Base-by-base conservation (phyloP, 2,888 invertebrate species). In the Amphimallon solstitiale region DNA sequence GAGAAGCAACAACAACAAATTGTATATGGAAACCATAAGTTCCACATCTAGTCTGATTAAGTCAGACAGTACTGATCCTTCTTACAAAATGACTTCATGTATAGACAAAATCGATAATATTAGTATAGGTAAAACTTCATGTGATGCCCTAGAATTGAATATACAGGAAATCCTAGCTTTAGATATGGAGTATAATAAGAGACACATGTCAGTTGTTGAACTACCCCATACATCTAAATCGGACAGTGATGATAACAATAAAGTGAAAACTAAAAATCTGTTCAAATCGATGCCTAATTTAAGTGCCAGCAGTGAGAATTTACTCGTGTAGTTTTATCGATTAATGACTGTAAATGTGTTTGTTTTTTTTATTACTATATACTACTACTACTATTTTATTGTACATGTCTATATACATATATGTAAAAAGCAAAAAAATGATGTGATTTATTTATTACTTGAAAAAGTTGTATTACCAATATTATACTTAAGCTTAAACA, bases 211-310 rank as follows among this genome's bases (percentile, higher is more conserved):
- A 65, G 77, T 78, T 70, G 75, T 75, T 66, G 75, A 75, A 66
- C 70, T 78, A 68, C 77, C 77, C 59, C 72, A 72, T 70, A 71
- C 75, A 52, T 70, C 75, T 62, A 80, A 79, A 78, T 76, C 79
- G 77, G 78, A 77, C 37, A 70, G 51, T 60, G 76, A 75, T 70
- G 76, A 75, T 70, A 68, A 56, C 54, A 75, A 75, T 68, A 74
- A 75, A 63, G 75, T 73, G 64, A 76, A 76, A 70, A 74, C 71
- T 67, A 80, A 80, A 74, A 77, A 78, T 75, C 84, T 86, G 73
- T 87, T 86, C 75, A 87, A 87, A 79, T 87, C 87, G 75, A 86
- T 91, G 84, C 90, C 90, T 82, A 90, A 90, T 85, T 85, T 90
- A 83, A 89, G 88, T 82, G 88, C 89, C 76, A 88, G 87, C 80